These are phyloP conservation scores for Eretmochelys imbricata DNA, from an alignment of 2,113 vertebrate genomes.

Conservation along the genomic window DNA sequence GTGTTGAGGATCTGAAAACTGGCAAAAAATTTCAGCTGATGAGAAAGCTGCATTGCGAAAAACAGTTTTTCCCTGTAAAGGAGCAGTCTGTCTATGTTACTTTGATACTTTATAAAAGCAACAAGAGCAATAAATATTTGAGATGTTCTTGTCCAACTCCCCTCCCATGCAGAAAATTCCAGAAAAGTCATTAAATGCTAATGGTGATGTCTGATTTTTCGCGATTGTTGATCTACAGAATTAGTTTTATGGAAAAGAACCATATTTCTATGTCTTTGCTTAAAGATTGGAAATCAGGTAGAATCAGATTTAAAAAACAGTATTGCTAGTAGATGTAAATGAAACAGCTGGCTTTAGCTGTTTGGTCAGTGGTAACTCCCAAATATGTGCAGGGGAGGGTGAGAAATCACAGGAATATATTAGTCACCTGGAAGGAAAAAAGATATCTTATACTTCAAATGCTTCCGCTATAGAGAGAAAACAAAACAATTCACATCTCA, in stretches of 20 bases:
- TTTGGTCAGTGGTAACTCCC: neutral
- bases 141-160: neutral
- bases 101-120: neutral
- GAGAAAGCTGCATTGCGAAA: neutral
- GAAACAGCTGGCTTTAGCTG: neutral
- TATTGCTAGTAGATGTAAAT: neutral
- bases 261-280: neutral
- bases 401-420: neutral
- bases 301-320: neutral
- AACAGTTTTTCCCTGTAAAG: neutral
- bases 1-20: neutral
- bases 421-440: neutral
- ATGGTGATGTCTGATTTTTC: neutral
- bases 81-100: neutral
- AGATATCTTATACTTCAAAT: neutral
- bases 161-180: no score
- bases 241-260: neutral
- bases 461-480: neutral
- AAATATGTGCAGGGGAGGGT: neutral
- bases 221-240: neutral
- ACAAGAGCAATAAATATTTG: neutral
- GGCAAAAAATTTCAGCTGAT: neutral
- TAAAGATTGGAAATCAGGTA: neutral
- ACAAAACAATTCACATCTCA: neutral
- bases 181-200: neutral